Base-by-base conservation (phyloP, 2,113 vertebrate genomes). In the Lampris incognitus region DNA sequence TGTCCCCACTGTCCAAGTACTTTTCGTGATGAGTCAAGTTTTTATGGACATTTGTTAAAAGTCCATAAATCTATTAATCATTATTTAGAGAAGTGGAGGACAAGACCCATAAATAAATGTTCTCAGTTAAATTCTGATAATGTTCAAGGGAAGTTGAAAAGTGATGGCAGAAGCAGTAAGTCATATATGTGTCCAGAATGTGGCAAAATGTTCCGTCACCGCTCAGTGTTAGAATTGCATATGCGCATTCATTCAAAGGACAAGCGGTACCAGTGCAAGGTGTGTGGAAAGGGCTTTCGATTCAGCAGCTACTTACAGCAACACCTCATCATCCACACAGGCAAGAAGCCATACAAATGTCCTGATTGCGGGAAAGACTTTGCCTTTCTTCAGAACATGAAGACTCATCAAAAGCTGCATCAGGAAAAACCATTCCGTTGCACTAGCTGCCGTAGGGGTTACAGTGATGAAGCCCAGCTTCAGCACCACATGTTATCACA, bases 321-420 rank as follows among this genome's bases (percentile, higher is more conserved):
- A 42, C 94, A 95, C 82, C 72, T 93, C 10, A 93, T 95, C 66
- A 94, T 95, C 70, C 94, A 95, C 64, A 94, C 94, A 0, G 94
- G 94, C 42, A 86, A 94, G 80, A 95, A 93, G 88, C 94, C 94
- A 42, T 93, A 93, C 71, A 94, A 92, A 74, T 95, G 94, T 76
- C 89, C 94, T 0, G 93, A 95, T 70, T 95, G 94, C 3, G 94
- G 94, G 10, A 95, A 94, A 78, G 93, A 93, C 75, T 95, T 95
- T 77, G 93, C 94, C 13, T 95, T 95, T 83, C 78, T 92, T 76
- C 94, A 95, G 78, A 95, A 94, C 86, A 94, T 95, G 94, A 93
- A 82, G 77, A 93, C 94, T 0, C 94, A 95, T 64, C 93, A 93
- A 61, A 93, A 87, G 82, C 87, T 95, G 70, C 94, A 95, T 83